Evolutionary conservation across 2,113 vertebrate genomes (phyloP), one percentile per base, ranked within the genome.

Genomic region (Prolemur simus): DNA sequence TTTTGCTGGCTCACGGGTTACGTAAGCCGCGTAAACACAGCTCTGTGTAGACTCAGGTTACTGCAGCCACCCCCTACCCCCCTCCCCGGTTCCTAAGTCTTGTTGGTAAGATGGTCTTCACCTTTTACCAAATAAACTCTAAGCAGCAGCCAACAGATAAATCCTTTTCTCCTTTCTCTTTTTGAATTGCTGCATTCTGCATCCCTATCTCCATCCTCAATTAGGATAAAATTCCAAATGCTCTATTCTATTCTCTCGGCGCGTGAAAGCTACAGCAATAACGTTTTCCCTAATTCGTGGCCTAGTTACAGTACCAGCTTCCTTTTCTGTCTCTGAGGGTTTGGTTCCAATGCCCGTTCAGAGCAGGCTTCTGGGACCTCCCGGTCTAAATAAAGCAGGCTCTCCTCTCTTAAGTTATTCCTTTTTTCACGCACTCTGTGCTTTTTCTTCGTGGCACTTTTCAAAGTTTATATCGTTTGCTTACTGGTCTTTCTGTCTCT

Each of bases 1-100:
- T 97, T 95, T 87, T 97, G 97, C 98, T 97, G 98, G 97, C 89
- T 98, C 98, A 98, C 42, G 42, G 42, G 42, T 42, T 42, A n/a
- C n/a, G n/a, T n/a, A n/a, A n/a, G n/a, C n/a, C n/a, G n/a, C n/a
- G n/a, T n/a, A n/a, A n/a, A n/a, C n/a, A n/a, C n/a, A n/a, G n/a
- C n/a, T n/a, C n/a, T n/a, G n/a, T n/a, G n/a, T n/a, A 42, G 42
- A 42, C 42, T 42, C 42, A 6, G 6, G 6, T 42, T 42, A 42
- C 42, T 42, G 42, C 42, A 42, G 42, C 42, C 42, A 6, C 42
- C 42, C 42, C 42, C 5, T 6, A 42, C 42, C 42, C 42, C 42
- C 42, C 42, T 6, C n/a, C n/a, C n/a, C n/a, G n/a, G n/a, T 42
- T 42, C 42, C 42, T 85, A 88, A 95, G 39, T 23, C 25, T 95